Percentiles rank a stretch among this genome's conserved stretches.
Evolutionary conservation across 2,113 vertebrate species (phyloP).

Genomic region (Anolis carolinensis): DNA sequence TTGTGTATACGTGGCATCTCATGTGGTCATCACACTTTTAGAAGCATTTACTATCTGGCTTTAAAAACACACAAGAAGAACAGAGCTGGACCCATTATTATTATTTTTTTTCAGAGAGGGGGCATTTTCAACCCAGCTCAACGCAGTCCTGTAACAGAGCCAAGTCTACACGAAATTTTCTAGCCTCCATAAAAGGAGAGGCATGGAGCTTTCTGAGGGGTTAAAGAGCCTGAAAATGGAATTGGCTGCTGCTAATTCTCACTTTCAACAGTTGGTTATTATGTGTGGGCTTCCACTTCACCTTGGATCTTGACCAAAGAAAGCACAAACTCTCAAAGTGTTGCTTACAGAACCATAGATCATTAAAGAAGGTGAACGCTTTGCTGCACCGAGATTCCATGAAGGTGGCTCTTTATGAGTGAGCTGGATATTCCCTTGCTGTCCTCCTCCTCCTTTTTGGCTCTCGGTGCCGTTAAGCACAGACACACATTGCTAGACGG

Average conservation of each 20-base stretch:
- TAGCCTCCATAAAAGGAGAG: slow-evolving; percentile 32
- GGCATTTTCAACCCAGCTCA: background rate
- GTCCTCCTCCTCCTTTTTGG: background rate
- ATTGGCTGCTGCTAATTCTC: slow-evolving; percentile 37
- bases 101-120: background rate
- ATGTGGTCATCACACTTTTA: background rate
- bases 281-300: slow-evolving; percentile 34
- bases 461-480: background rate
- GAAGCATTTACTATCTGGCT: background rate
- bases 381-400: background rate
- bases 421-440: background rate
- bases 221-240: slow-evolving; percentile 24
- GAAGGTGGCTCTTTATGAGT: background rate
- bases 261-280: slow-evolving; percentile 42
- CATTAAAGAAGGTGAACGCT: slow-evolving; percentile 29
- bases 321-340: slow-evolving; percentile 38
- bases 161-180: background rate
- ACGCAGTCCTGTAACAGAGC: background rate
- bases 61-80: slow-evolving; percentile 9
- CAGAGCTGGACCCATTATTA: background rate
- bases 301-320: slow-evolving; percentile 41
- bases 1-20: background rate
- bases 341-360: slow-evolving; percentile 36
- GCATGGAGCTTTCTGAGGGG: background rate
- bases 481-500: background rate